Conservation (phyloP, 2,797 vertebrate genomes). For the Erithacus rubecula region DNA sequence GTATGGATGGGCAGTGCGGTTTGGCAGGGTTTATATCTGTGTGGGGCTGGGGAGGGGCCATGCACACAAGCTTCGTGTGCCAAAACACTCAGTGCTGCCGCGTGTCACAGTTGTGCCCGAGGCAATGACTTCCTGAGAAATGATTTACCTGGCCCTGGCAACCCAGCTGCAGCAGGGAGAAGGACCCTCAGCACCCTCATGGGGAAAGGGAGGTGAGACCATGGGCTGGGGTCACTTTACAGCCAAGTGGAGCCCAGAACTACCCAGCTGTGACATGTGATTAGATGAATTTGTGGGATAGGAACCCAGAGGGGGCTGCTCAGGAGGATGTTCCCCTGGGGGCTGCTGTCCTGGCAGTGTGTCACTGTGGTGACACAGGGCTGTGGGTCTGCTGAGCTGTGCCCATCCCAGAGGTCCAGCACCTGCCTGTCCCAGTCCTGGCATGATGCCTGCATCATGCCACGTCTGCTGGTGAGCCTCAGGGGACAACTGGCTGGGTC, state of each 20-base stretch:
- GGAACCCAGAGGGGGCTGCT: not conserved
- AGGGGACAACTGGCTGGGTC: not conserved
- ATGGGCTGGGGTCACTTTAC: not conserved
- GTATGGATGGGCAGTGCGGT: accelerated
- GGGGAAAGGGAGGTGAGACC: not conserved
- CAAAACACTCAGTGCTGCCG: not conserved
- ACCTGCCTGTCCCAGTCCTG: accelerated
- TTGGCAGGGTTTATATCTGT: not conserved
- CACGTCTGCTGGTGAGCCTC: accelerated
- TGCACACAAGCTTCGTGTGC: not conserved
- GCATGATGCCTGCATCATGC: not conserved
- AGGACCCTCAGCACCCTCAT: not conserved
- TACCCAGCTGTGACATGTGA: not conserved
- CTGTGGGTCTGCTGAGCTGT: not conserved
- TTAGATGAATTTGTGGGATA: not conserved
- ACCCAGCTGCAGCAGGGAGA: not conserved
- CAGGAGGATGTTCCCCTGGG: not conserved
- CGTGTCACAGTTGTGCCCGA: not conserved
- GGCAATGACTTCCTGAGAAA: slow-evolving; percentile 47
- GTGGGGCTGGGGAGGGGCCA: slow-evolving; percentile 11
- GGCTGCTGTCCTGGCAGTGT: not conserved
- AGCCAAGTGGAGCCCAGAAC: not conserved
- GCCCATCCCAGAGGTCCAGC: accelerated
- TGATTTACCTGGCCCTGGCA: slow-evolving; percentile 34
- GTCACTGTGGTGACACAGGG: not conserved